Evolutionary conservation across 2,888 invertebrate species (phyloP).

Genomic region (Aromia moschata): DNA sequence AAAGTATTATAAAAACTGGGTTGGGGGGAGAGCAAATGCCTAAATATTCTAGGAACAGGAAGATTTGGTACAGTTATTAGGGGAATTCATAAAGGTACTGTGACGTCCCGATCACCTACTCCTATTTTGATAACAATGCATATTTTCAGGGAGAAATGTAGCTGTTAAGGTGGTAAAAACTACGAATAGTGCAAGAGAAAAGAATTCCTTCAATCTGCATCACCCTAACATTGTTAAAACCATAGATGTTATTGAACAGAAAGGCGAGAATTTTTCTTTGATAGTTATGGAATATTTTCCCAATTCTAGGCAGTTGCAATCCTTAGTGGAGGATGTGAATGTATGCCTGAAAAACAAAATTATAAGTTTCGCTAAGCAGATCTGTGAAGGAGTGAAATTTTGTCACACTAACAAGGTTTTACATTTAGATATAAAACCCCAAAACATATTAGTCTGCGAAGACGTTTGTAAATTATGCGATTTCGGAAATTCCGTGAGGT

Average conservation of each 20-base stretch:
- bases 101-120: neutral
- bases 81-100: conserved; percentile 54
- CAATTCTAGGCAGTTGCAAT: conserved; percentile 49
- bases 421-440: conserved; percentile 60
- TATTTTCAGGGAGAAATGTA: conserved; percentile 49
- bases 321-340: conserved; percentile 46
- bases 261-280: conserved; percentile 48
- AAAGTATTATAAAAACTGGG: conserved; percentile 50
- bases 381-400: conserved; percentile 52
- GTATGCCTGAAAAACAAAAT: conserved; percentile 26
- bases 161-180: conserved; percentile 56
- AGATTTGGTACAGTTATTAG: conserved; percentile 58
- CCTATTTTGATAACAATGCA: neutral
- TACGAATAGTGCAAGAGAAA: conserved; percentile 44
- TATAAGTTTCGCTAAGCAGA: conserved; percentile 47
- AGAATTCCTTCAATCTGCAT: conserved; percentile 49
- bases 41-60: conserved; percentile 56
- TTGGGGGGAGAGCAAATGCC: conserved; percentile 37
- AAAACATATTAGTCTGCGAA: conserved; percentile 55
- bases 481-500: conserved; percentile 57
- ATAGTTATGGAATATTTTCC: conserved; percentile 57
- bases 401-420: conserved; percentile 54
- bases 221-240: conserved; percentile 55
- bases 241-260: conserved; percentile 49
- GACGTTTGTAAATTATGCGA: conserved; percentile 58